Evolutionary conservation across 64 coral and sea anemone genomes (phyloP), one percentile per base, ranked within the genome.

Genomic region (Trachythela sp.): DNA sequence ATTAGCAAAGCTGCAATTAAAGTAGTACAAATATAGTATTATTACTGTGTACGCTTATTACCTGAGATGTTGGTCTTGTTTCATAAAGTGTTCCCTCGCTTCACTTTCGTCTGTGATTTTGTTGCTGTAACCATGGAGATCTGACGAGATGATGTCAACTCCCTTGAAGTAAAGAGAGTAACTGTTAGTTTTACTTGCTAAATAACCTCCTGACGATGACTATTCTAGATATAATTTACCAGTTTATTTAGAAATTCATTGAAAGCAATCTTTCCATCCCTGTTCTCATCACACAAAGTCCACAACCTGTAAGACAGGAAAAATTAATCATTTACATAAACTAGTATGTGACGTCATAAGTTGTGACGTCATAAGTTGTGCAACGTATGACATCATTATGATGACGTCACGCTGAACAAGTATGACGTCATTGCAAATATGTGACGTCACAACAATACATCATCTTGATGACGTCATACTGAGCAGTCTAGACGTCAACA

Each of bases 51-150:
- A 45, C 2, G 40, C 40, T 51, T 1, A 10, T n/a, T 90, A 94
- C 93, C 93, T 88, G 45, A 88, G 45, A 2, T 80, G 67, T 60
- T 97, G 95, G 68, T 97, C 95, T 48, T 90, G 76, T 86, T 88
- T 94, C 92, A 97, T 94, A 26, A 97, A 97, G 48, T 97, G 85
- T 20, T 90, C 95, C 45, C 90, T 97, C 31, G 95, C 95, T 90
- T 94, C 92, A 43, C 92, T 97, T 85, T 97, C 95, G 83, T 97
- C 88, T 30, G 92, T 90, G 49, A 97, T 97, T 39, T 92, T 85
- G 8, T 92, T 97, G 39, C 95, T 97, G 29, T 89, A 40, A 48
- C 95, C 95, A 87, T 94, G 83, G 48, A 97, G 89, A 89, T 97
- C 95, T 41, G 92, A 92, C n/a, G 89, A 84, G 17, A 97, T 77